Evolutionary conservation across 2,888 invertebrate species (phyloP), one percentile per base, ranked within the genome.

Genomic region (Dyspetes luteomarginatus): DNA sequence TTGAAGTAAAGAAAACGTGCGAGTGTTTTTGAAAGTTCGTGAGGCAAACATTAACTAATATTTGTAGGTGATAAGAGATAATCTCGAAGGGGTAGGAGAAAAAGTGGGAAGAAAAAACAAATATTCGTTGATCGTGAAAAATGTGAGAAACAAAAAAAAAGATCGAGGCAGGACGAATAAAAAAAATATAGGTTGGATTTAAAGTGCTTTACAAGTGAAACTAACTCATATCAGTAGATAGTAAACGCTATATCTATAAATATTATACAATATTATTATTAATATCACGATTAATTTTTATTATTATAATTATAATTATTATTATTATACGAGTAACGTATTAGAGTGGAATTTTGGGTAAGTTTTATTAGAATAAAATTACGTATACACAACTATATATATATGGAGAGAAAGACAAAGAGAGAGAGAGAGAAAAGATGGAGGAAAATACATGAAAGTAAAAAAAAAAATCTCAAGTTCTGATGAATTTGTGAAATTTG

Each of bases 191-290:
- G 90, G 88, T 90, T 90, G 89, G 89, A 91, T 90, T 89, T 88
- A 89, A 91, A 91, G 91, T 91, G 91, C 91, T 91, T 91, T 91
- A 91, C 88, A 90, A 90, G 89, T 90, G 89, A 90, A 83, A 91
- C 89, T 91, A 90, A 90, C 84, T 89, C 91, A 89, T 91, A 91
- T 91, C 91, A 90, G 87, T 91, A 91, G 90, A 86, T 87, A 90
- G 87, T 90, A 88, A 84, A 82, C 87, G 88, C 89, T 90, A 88
- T 82, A 82, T 43, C 76, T 68, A 81, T 73, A 80, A 48, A 78
- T 75, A 69, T 15, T 36, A 72, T 76, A 69, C 48, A 77, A 72
- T 68, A 80, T 74, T 67, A 78, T 74, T 60, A 77, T 77, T 45
- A 76, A 28, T 76, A 69, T 26, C n/a, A 50, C 19, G 30, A 64